A percentile compares a stretch with the other conserved stretches of the same genome.
Conservation (phyloP, 2,888 invertebrate genomes). For the Marronus borbonicus region DNA sequence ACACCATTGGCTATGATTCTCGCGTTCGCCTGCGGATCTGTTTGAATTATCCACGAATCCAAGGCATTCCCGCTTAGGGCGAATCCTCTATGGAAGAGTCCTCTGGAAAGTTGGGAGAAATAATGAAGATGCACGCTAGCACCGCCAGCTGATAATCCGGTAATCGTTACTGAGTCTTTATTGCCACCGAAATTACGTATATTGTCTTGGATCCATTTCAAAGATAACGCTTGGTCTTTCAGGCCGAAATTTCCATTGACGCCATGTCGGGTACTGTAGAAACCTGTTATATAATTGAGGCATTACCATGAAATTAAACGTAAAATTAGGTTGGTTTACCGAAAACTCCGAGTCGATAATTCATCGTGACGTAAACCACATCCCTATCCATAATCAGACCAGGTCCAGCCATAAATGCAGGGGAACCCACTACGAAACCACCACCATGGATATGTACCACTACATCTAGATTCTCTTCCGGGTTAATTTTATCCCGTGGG, state of each 20-base stretch:
- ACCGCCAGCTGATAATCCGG: constrained; percentile 80
- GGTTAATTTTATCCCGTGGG: constrained; percentile 70
- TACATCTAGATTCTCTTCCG: constrained; percentile 68
- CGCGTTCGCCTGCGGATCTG: constrained; percentile 74
- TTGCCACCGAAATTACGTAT: constrained; percentile 80
- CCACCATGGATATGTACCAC: constrained; percentile 71
- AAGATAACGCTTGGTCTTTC: constrained; percentile 79
- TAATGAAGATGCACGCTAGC: constrained; percentile 82
- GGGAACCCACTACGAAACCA: constrained; percentile 69
- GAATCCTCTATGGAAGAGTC: constrained; percentile 74
- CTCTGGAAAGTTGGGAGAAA: constrained; percentile 75
- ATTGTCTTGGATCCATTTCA: constrained; percentile 78
- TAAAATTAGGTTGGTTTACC: constrained; percentile 57
- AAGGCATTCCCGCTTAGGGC: constrained; percentile 80
- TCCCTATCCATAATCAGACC: constrained; percentile 68
- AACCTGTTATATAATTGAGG: constrained; percentile 70
- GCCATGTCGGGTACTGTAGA: constrained; percentile 80
- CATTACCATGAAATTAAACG: not conserved
- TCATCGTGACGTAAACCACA: constrained; percentile 64
- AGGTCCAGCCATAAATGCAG: constrained; percentile 69
- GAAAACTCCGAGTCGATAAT: constrained; percentile 64
- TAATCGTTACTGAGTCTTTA: constrained; percentile 76
- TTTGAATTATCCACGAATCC: constrained; percentile 71
- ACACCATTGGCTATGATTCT: constrained; percentile 73
- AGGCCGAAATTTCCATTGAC: constrained; percentile 78